Base-by-base conservation (phyloP, 2,888 invertebrate genomes). In the Mesorhabditis belari region DNA sequence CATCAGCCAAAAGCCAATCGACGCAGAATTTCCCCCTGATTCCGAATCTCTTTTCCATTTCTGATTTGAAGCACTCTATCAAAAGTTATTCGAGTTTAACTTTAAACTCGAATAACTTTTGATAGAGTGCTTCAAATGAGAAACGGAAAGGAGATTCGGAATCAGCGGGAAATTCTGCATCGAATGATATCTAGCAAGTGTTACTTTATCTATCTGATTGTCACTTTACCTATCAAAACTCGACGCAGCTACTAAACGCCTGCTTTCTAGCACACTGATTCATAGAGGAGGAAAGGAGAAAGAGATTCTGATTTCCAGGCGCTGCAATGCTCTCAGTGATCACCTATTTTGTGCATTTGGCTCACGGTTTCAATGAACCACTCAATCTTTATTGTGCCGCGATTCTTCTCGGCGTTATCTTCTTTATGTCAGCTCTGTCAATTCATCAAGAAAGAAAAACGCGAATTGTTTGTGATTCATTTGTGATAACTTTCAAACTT, bases 381-480 rank as follows among this genome's bases (percentile, higher is more conserved):
- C 63, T 78, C 23, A 79, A 79, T 63, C 67, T 79, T 60, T 77
- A 73, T 61, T 77, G 77, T 58, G 77, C 79, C 3, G 55, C 71
- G n/a, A 77, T 76, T 57, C 63, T 79, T 25, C 70, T 79, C 19
- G 63, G 67, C 23, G 74, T 79, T 51, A 77, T 79, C 49, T 28
- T 67, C 17, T 65, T 73, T 49, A 79, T 79, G 79, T 67, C 70
- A 19, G 59, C 73, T 25, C 57, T 79, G 27, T 76, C 77, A 4
- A 76, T 74, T 60, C 76, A 73, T 71, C 78, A 79, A 57, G 77
- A 79, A 58, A 67, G 70, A 35, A 78, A 77, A 55, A 76, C 79
- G 9, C 71, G 68, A 29, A 65, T 70, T 58, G 76, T 75, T 12
- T 23, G 64, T 27, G 23, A 54, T 9, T n/a, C n/a, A n/a, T n/a